Percentiles rank a stretch among this genome's conserved stretches.
These are phyloP conservation scores for Porites lobata DNA, from an alignment of 92 coral and sea anemone species.

Conservation along the genomic window DNA sequence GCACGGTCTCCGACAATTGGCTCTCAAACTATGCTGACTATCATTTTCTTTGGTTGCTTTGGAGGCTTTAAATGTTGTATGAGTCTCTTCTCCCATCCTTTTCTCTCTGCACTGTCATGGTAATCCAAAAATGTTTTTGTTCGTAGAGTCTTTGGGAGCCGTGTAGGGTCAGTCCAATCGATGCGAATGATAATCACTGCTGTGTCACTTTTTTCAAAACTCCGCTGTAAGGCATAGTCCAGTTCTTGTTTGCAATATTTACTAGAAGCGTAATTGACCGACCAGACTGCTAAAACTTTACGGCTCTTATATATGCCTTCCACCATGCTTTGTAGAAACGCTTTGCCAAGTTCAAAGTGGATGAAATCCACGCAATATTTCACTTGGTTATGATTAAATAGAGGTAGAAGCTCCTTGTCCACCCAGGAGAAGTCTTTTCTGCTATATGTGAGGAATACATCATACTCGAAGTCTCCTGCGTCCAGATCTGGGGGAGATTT, in stretches of 20 bases:
- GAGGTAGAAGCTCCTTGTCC: conserved; percentile 17
- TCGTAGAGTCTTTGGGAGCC: conserved; percentile 26
- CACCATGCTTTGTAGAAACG: conserved; percentile 6
- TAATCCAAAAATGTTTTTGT: conserved; percentile 36
- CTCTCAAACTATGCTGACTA: conserved; percentile 13
- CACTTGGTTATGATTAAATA: conserved; percentile 12
- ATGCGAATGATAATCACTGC: conserved; percentile 30
- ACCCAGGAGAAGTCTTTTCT: conserved; percentile 22
- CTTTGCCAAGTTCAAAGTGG: conserved; percentile 29
- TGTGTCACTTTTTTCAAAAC: conserved; percentile 30
- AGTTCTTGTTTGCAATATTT: conserved; percentile 33
- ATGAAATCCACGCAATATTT: conserved; percentile 22
- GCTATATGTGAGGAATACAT: conserved; percentile 39
- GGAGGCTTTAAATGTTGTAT: conserved; percentile 18
- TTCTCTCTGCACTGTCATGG: conserved; percentile 36
- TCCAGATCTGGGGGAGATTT: not conserved
- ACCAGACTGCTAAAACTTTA: conserved; percentile 41
- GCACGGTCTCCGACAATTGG: not conserved
- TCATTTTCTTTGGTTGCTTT: not conserved
- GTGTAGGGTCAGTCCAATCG: not conserved
- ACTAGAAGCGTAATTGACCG: conserved; percentile 15
- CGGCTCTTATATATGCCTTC: conserved; percentile 39
- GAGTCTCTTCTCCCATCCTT: conserved; percentile 48
- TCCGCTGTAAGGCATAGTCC: conserved; percentile 36
- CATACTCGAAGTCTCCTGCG: conserved; percentile 4